Evolutionary conservation across 2,113 vertebrate genomes (phyloP).

Genomic region (Phainopepla nitens): DNA sequence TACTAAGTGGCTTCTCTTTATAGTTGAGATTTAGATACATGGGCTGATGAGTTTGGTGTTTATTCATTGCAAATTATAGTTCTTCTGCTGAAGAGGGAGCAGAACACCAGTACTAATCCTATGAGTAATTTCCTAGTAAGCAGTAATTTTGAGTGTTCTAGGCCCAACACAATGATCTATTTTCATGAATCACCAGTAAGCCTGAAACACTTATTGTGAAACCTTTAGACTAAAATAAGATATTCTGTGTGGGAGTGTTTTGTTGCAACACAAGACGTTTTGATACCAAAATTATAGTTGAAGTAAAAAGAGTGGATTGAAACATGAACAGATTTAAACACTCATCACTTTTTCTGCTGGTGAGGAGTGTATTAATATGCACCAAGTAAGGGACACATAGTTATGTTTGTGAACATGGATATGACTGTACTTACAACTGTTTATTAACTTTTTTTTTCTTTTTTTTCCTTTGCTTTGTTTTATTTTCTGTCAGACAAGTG

Average conservation of each 20-base stretch:
- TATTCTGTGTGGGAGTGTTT: conserved; percentile 64
- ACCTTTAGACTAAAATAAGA: conserved; percentile 64
- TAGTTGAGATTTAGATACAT: not conserved
- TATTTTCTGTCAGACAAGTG: conserved; percentile 80
- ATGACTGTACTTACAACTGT: not conserved
- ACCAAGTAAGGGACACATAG: not conserved
- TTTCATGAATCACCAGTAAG: conserved; percentile 69
- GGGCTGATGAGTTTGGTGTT: not conserved
- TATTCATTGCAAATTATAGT: conserved; percentile 55
- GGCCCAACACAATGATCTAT: conserved; percentile 70
- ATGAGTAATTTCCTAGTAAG: conserved; percentile 49
- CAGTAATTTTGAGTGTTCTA: conserved; percentile 70
- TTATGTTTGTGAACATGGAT: not conserved
- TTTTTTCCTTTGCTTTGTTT: not conserved
- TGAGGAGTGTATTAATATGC: fast-evolving
- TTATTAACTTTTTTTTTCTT: not conserved
- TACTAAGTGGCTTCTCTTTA: not conserved
- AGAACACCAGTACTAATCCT: conserved; percentile 50
- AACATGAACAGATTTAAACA: conserved; percentile 39
- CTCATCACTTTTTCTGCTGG: not conserved
- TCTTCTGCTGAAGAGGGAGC: conserved; percentile 30
- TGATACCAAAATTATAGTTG: conserved; percentile 68
- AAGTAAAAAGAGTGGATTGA: conserved; percentile 29
- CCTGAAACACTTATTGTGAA: conserved; percentile 64
- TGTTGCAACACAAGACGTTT: conserved; percentile 59